These are phyloP conservation scores for Argyresthia goedartella DNA, from an alignment of 2,888 invertebrate species.

Conservation along the genomic window DNA sequence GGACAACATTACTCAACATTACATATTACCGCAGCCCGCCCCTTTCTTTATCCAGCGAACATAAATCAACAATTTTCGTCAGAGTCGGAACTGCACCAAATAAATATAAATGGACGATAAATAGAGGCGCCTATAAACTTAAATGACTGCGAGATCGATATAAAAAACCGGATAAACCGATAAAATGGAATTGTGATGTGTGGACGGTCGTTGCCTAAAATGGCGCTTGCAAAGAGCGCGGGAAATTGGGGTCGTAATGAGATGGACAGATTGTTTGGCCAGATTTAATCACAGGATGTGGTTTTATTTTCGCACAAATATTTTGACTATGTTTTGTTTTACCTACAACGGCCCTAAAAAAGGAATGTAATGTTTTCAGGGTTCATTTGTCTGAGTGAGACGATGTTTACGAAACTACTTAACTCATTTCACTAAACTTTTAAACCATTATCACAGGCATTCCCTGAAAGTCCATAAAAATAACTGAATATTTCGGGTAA, in stretches of 20 bases:
- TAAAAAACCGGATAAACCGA: background rate
- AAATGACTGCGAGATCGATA: background rate
- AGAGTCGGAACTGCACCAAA: background rate
- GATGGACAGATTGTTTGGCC: background rate
- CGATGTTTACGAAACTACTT: too few relatives aligned
- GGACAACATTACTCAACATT: background rate
- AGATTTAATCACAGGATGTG: too few relatives aligned
- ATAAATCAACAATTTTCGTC: background rate
- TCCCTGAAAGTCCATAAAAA: too few relatives aligned
- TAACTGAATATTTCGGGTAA: too few relatives aligned
- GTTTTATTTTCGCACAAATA: too few relatives aligned
- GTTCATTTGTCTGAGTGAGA: too few relatives aligned
- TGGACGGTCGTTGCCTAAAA: background rate
- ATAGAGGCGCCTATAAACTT: background rate
- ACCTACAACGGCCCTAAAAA: too few relatives aligned
- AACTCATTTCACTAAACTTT: too few relatives aligned
- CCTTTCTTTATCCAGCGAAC: background rate
- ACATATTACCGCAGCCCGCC: background rate
- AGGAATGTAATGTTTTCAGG: too few relatives aligned
- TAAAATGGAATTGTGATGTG: background rate
- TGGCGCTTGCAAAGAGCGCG: background rate
- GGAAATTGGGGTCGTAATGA: conserved; percentile 4
- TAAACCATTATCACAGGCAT: too few relatives aligned
- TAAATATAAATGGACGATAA: conserved; percentile 1
- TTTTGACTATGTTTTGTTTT: too few relatives aligned